These are phyloP conservation scores for Botia kubotai DNA, from an alignment of 2,797 vertebrate genomes.

Conservation along the genomic window DNA sequence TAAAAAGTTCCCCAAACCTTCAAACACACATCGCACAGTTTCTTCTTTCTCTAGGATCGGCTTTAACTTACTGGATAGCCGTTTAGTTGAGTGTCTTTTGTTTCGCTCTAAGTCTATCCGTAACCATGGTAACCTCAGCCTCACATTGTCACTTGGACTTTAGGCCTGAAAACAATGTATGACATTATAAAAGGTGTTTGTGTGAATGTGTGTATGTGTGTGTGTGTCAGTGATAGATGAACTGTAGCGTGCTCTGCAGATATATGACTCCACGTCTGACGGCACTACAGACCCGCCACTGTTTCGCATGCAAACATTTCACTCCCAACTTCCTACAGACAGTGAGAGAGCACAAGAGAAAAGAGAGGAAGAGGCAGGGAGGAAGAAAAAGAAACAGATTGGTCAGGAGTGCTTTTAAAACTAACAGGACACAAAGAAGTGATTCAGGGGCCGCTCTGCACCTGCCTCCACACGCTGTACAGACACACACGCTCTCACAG, in stretches of 20 bases:
- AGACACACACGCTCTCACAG: slow-evolving; percentile 55
- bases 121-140: slow-evolving; percentile 54
- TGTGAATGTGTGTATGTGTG: slow-evolving; percentile 45
- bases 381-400: slow-evolving; percentile 64
- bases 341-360: slow-evolving; percentile 47
- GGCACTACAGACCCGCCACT: slow-evolving; percentile 62
- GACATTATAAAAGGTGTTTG: slow-evolving; percentile 46
- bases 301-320: slow-evolving; percentile 60
- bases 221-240: slow-evolving; percentile 59
- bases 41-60: too few relatives aligned
- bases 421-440: slow-evolving; percentile 60
- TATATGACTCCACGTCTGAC: slow-evolving; percentile 59
- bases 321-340: slow-evolving; percentile 61
- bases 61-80: slow-evolving; percentile 42
- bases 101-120: slow-evolving; percentile 42
- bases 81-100: slow-evolving; percentile 50
- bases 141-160: slow-evolving; percentile 47
- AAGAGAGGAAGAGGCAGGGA: slow-evolving; percentile 62
- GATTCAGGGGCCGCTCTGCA: slow-evolving; percentile 59
- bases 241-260: slow-evolving; percentile 60
- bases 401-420: slow-evolving; percentile 62
- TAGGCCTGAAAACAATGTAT: slow-evolving; percentile 47
- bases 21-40: not conserved
- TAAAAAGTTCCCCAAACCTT: slow-evolving; percentile 5
- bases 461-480: slow-evolving; percentile 62